Base-by-base conservation (phyloP, 2,113 vertebrate genomes). In the Gracilinanus agilis region DNA sequence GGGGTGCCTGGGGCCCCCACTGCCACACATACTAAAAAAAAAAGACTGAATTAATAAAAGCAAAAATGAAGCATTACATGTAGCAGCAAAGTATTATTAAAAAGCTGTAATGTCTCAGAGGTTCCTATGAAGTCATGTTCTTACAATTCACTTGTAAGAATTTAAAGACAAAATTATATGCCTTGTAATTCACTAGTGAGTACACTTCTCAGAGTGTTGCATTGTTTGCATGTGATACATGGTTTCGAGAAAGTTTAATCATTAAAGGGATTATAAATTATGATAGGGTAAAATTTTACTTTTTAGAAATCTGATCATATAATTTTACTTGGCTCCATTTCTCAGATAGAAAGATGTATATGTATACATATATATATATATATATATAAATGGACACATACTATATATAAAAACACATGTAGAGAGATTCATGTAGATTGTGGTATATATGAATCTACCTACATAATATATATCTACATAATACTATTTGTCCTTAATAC, bases 111-210 rank as follows among this genome's bases (percentile, higher is more conserved):
- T 97, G 98, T 98, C 98, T 99, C 98, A 96, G 97, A 98, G 97
- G 98, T 97, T 97, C 97, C 98, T 98, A 98, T 98, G 98, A 99
- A 98, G 97, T 98, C 98, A 98, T 98, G 98, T 98, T 98, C 98
- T 97, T 98, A 98, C 98, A 98, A 98, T 98, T 98, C 97, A 96
- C 98, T 98, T 91, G 0, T 56, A 98, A 98, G 98, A 98, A 98
- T 97, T 98, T 98, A 98, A 98, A 98, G 98, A 98, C 98, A 98
- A 98, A 98, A 99, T 98, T 98, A 98, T 97, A 98, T 97, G 97
- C 98, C 97, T 98, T 56, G 54, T 98, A 98, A 98, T 98, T 98
- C 97, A 97, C 98, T 0, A 9, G 97, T 94, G 98, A 98, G 95
- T 90, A 21, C 0, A 88, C 97, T 98, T 98, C 97, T 98, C 98